Conservation (phyloP, 1,140 invertebrate genomes). For the Brachionus paranguensis region DNA sequence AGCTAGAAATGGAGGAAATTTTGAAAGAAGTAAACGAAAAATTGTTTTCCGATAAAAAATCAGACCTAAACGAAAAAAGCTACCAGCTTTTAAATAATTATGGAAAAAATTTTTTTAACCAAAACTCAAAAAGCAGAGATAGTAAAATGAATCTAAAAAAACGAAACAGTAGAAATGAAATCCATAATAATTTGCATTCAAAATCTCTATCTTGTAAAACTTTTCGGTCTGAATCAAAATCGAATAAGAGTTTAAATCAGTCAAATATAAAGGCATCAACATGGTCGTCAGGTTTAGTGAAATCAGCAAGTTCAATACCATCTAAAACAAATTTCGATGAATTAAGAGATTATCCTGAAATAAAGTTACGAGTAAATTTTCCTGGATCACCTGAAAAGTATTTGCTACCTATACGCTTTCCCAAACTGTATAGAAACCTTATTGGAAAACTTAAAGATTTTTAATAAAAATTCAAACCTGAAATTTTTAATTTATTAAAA, state of each 20-base stretch:
- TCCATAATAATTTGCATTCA: not conserved
- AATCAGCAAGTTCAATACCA: conserved; percentile 10
- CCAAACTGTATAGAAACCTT: not conserved
- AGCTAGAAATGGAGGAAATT: conserved; percentile 25
- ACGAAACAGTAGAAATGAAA: no score
- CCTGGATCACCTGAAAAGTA: conserved; percentile 1
- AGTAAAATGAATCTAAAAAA: no score
- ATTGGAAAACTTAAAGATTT: not conserved
- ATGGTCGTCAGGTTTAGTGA: not conserved
- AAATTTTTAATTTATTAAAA: no score
- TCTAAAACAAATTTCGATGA: not conserved
- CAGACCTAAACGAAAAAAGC: not conserved
- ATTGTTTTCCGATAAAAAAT: not conserved
- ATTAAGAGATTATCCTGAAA: not conserved
- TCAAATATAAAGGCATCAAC: not conserved
- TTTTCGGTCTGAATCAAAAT: not conserved
- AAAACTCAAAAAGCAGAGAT: no score
- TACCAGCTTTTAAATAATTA: not conserved
- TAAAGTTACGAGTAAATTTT: not conserved
- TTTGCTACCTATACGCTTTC: not conserved
- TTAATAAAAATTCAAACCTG: not conserved
- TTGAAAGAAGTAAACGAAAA: not conserved
- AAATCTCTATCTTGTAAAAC: not conserved
- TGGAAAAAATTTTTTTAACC: no score
- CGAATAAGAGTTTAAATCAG: not conserved